Percentiles rank a stretch among this genome's conserved stretches.
Evolutionary conservation across 2,113 vertebrate genomes (phyloP).

Genomic region (Leucoraja erinaceus): DNA sequence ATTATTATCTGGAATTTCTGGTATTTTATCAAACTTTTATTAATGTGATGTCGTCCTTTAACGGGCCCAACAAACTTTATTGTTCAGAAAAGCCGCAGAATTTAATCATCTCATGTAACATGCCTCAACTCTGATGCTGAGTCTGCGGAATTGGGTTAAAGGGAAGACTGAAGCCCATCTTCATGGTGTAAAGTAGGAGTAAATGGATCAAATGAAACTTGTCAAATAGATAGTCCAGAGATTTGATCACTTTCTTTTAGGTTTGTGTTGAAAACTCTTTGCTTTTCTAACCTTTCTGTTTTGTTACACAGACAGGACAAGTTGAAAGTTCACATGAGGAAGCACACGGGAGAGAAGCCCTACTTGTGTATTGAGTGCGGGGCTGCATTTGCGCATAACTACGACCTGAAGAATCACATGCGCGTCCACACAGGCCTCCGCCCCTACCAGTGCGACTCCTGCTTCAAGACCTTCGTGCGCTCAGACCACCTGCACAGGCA

Average conservation of each 20-base stretch:
- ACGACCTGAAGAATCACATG: slow-evolving; percentile 99
- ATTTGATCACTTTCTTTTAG: not conserved
- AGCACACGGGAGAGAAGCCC: slow-evolving; percentile 96
- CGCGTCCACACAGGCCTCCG: slow-evolving; percentile 92
- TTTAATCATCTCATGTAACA: not conserved
- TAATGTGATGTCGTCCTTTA: not conserved
- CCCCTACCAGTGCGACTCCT: slow-evolving; percentile 97
- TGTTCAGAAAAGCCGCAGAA: not conserved
- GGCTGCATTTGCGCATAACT: slow-evolving; percentile 95
- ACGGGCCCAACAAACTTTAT: not conserved
- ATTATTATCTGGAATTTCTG: slow-evolving; percentile 12
- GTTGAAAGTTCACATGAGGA: slow-evolving; percentile 97
- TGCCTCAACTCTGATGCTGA: not conserved
- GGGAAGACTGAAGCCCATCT: not conserved
- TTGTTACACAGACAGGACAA: slow-evolving; percentile 83
- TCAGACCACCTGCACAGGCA: slow-evolving; percentile 97
- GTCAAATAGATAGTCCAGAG: not conserved
- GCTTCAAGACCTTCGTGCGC: slow-evolving; percentile 96
- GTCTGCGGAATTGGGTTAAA: not conserved
- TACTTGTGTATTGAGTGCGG: slow-evolving; percentile 95
- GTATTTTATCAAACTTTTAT: not conserved
- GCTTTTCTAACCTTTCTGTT: slow-evolving; percentile 19
- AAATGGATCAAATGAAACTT: not conserved
- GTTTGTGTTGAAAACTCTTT: not conserved
- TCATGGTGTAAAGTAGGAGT: not conserved